Evolutionary conservation across 2,888 invertebrate species (phyloP), one percentile per base, ranked within the genome.

Genomic region (Pharmacophagus antenor): DNA sequence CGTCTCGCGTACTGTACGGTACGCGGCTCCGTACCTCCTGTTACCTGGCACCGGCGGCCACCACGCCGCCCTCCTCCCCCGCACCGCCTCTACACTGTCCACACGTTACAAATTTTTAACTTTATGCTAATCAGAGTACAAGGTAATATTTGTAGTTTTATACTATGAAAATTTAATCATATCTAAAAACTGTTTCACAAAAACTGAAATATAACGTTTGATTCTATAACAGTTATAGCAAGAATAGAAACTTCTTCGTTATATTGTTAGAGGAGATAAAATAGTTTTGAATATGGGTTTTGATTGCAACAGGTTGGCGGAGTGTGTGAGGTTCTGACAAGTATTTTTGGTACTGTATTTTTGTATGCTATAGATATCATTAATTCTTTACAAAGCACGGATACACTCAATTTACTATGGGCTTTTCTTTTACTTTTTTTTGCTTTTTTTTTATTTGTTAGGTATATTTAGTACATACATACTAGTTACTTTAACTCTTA

Each of bases 11-110:
- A 62, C 74, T 70, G 77, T 76, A 78, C 56, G 51, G 56, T 73
- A 67, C 80, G 79, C 56, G 51, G 56, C 73, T 67, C 80, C 88
- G 89, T 90, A 90, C 89, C 89, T 86, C 88, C 88, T 85, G 82
- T 88, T 88, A 89, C 89, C 90, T 89, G 89, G 89, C 76, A 89
- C 89, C 77, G 82, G 73, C 76, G 67, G 69, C 69, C 76, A 74
- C 79, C 76, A 70, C 71, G 70, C 74, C 68, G 70, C n/a, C n/a
- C n/a, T n/a, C 72, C 72, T 72, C 62, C 72, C 70, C 67, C 74
- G 69, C 27, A 27, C 67, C 71, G 67, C 37, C 65, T 67, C 64
- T 66, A 70, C 66, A 66, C 71, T 56, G 72, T 41, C 68, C 68
- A 67, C 74, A 70, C 73, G 70, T 73, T 75, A 79, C 17, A 42